These are phyloP conservation scores for Ornithoptera alexandrae DNA, from an alignment of 2,888 invertebrate genomes.

Conservation along the genomic window DNA sequence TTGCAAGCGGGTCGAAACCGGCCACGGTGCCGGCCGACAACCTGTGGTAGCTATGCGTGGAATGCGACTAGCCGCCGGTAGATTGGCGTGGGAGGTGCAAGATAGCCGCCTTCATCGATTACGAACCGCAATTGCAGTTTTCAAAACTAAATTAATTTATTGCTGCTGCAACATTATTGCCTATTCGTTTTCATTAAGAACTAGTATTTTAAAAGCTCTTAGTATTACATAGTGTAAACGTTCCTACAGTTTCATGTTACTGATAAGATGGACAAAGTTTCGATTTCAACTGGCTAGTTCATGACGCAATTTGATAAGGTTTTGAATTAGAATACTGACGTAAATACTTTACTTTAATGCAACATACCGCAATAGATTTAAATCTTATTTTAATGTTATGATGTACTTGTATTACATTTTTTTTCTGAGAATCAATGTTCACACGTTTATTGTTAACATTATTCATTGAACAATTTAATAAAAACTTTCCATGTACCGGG, in stretches of 20 bases:
- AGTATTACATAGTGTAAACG: neutral
- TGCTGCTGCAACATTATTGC: constrained; percentile 5
- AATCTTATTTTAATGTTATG: neutral
- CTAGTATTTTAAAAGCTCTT: neutral
- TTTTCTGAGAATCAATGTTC: neutral
- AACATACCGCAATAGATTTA: neutral
- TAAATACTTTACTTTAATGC: neutral
- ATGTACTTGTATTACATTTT: neutral
- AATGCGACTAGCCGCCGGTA: constrained; percentile 69
- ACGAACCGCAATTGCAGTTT: constrained; percentile 52
- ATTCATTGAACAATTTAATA: neutral
- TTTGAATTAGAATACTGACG: neutral
- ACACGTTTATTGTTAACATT: neutral
- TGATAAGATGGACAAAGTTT: neutral
- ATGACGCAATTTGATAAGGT: constrained; percentile 3
- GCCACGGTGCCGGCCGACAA: constrained; percentile 68
- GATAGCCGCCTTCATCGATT: constrained; percentile 51
- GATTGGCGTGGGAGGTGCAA: constrained; percentile 69
- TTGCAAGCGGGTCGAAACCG: constrained; percentile 64
- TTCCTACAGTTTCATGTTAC: neutral
- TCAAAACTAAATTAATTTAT: constrained; percentile 24
- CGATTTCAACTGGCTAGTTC: constrained; percentile 3
- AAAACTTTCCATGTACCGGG: constrained; percentile 4
- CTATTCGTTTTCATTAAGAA: constrained; percentile 5
- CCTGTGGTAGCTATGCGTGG: constrained; percentile 69